Base-by-base conservation (phyloP, 2,113 vertebrate genomes). In the Phrynocephalus versicolor region DNA sequence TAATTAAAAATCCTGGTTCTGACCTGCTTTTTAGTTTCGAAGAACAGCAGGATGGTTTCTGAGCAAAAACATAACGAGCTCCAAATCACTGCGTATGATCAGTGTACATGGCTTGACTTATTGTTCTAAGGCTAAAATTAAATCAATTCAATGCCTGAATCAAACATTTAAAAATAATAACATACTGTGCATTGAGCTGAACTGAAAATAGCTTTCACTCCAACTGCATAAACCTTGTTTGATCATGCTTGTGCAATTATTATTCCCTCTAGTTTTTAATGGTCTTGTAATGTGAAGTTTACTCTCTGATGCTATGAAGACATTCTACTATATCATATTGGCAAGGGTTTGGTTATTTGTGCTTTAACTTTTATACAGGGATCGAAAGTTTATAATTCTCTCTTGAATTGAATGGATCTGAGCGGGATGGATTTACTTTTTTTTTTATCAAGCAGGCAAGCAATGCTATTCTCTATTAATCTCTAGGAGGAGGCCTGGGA, bases 31-130 rank as follows among this genome's bases (percentile, higher is more conserved):
- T 90, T 3, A 0, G 90, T 88, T 90, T 83, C 86, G 89, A 70
- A 84, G 83, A 94, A 81, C 87, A 91, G 86, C 82, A 83, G 87
- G 74, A 70, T 91, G 58, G 64, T 65, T 93, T 91, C 77, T 82
- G 84, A 94, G 89, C 58, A 88, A 91, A 88, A 92, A 89, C 89
- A 79, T 91, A 93, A 92, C 90, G 83, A 91, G 93, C 82, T 90
- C 88, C 82, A 85, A 89, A 71, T 88, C 27, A 41, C 60, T 85
- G 27, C 37, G 57, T 85, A 75, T 78, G 45, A 92, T 35, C 39
- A 74, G 14, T 25, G 75, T 5, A 74, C 19, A 79, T 60, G 37
- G 76, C 37, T 60, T 62, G 57, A 60, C 57, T 35, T 79, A 64
- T 35, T 64, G 16, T 39, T 79, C 35, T 64, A 41, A 39, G 58